A percentile compares a stretch with the other conserved stretches of the same genome.
These are phyloP conservation scores for Ostrea denselamellosa DNA, from an alignment of 1,140 invertebrate genomes.

Conservation along the genomic window DNA sequence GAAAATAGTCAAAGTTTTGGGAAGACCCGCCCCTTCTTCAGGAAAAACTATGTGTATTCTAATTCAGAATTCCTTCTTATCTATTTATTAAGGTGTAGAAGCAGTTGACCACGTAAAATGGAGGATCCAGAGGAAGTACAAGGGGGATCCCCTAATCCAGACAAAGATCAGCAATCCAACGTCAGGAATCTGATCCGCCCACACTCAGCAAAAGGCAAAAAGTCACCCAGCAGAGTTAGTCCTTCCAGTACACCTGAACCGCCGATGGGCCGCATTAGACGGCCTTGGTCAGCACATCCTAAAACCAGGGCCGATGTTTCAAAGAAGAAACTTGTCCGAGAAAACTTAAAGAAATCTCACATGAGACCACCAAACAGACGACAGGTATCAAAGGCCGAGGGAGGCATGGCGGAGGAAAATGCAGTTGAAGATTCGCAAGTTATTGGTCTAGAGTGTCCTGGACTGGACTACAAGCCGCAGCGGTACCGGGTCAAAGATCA, in stretches of 20 bases:
- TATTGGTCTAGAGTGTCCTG: constrained; percentile 29
- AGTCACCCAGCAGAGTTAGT: not conserved
- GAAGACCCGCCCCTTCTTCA: too few relatives aligned
- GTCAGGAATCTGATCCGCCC: constrained; percentile 43
- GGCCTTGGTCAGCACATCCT: constrained; percentile 65
- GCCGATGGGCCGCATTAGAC: not conserved
- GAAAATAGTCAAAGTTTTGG: too few relatives aligned
- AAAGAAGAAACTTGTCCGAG: constrained; percentile 52
- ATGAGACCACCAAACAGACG: constrained; percentile 55
- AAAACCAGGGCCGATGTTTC: constrained; percentile 51
- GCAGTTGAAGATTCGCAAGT: not conserved
- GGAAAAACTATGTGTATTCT: too few relatives aligned
- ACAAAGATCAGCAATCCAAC: not conserved
- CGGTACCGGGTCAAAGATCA: constrained; percentile 6
- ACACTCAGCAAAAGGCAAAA: constrained; percentile 51
- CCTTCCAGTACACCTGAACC: not conserved
- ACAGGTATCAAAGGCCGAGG: not conserved
- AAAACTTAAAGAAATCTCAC: constrained; percentile 60
- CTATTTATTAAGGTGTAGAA: too few relatives aligned
- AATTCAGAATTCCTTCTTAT: too few relatives aligned
- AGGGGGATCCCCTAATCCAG: not conserved
- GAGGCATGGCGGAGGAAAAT: not conserved
- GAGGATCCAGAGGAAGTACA: not conserved
- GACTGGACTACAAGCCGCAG: constrained; percentile 27
- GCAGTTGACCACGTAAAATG: not conserved